A percentile compares a stretch with the other conserved stretches of the same genome.
phyloP scores from a whole-genome alignment of 2,113 vertebrate genomes.

The Centropristis striata region DNA sequence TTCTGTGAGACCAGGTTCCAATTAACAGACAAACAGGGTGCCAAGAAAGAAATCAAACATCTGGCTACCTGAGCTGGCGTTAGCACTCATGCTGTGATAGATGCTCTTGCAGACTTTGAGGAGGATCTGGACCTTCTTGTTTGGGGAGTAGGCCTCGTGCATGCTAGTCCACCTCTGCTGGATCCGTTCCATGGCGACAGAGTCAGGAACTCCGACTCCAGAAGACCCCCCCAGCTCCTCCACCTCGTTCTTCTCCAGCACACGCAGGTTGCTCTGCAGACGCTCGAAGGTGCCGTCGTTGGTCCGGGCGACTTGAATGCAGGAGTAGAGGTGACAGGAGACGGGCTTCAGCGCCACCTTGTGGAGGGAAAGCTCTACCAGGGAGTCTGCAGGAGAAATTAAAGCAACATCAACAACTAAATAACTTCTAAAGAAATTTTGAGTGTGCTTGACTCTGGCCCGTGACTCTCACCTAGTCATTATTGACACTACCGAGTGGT shows the following conservation, averaged over 20 bases:
- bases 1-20: no score
- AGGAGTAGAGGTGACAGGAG: slow-evolving; percentile 82
- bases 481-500: no score
- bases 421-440: no score
- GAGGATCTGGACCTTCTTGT: slow-evolving; percentile 88
- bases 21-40: background rate
- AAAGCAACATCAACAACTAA: fast-evolving
- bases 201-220: slow-evolving; percentile 82
- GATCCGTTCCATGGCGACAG: slow-evolving; percentile 83
- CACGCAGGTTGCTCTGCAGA: slow-evolving; percentile 76
- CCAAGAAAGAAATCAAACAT: no score
- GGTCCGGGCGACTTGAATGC: slow-evolving; percentile 77
- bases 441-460: no score
- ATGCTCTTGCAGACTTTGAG: slow-evolving; percentile 91
- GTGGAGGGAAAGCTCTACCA: slow-evolving; percentile 88
- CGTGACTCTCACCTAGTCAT: no score
- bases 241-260: slow-evolving; percentile 67
- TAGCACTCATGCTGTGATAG: slow-evolving; percentile 88
- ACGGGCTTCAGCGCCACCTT: slow-evolving; percentile 89
- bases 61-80: slow-evolving; percentile 77
- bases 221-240: slow-evolving; percentile 76
- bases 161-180: slow-evolving; percentile 84
- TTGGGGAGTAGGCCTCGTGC: slow-evolving; percentile 88
- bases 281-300: slow-evolving; percentile 72
- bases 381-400: slow-evolving; percentile 76